phyloP scores from a whole-genome alignment of 2,888 invertebrate species.

The Euplagia quadripunctaria region DNA sequence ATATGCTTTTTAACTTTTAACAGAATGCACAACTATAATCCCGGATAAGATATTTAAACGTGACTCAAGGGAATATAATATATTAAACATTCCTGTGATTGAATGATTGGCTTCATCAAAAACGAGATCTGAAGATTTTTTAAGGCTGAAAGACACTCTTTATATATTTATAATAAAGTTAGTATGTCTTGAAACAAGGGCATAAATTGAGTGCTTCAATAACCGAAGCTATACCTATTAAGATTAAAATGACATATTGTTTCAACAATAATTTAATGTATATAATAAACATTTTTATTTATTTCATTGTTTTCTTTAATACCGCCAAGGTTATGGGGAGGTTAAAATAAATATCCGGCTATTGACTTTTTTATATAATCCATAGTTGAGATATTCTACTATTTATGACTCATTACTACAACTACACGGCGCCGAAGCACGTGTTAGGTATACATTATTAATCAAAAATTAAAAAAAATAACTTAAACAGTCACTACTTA shows the following conservation, averaged over 20 bases:
- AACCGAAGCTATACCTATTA: constrained; percentile 78
- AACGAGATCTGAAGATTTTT: constrained; percentile 77
- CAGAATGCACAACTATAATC: constrained; percentile 82
- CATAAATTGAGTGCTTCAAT: constrained; percentile 80
- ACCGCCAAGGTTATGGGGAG: constrained; percentile 29
- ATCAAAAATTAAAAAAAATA: background rate
- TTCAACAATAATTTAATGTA: constrained; percentile 84
- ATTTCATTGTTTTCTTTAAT: constrained; percentile 59
- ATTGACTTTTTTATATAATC: constrained; percentile 33
- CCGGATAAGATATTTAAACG: constrained; percentile 68
- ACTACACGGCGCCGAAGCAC: background rate
- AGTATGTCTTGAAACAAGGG: constrained; percentile 60
- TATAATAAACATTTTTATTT: constrained; percentile 86
- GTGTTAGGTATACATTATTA: background rate
- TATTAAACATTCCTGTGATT: constrained; percentile 77
- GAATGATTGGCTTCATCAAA: constrained; percentile 67
- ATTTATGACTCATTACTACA: constrained; percentile 23
- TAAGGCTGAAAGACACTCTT: constrained; percentile 81
- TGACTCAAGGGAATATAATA: constrained; percentile 66
- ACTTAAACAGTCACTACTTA: background rate
- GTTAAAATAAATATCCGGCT: constrained; percentile 23
- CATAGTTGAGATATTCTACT: constrained; percentile 35
- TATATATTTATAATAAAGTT: constrained; percentile 70
- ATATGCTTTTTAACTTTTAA: constrained; percentile 86
- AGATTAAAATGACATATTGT: constrained; percentile 67